Evolutionary conservation across 1,140 invertebrate genomes (phyloP), one percentile per base, ranked within the genome.

Genomic region (Drosophila pandora): DNA sequence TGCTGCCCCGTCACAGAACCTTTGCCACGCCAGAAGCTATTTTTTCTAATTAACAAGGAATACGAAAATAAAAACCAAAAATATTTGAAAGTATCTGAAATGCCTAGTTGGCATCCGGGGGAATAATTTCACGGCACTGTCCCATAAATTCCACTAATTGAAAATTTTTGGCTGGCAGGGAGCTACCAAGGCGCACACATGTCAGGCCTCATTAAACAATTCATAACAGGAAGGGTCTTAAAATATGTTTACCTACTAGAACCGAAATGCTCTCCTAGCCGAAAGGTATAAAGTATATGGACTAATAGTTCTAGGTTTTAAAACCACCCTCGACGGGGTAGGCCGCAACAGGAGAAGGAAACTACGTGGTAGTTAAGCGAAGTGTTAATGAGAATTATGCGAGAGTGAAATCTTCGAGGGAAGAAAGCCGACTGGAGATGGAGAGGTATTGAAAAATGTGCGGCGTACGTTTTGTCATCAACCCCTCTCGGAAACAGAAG

Each of bases 91-190:
- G 47, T 59, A 59, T 53, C 61, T 17, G 61, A 30, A 72, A 56
- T 45, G 60, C 45, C 39, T 50, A 53, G 53, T n/a, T 39, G 12
- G n/a, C n/a, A 34, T 17, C 48, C 52, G 32, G 8, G 10, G 32
- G 58, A 61, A 57, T 54, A 72, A 49, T 69, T 83, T 58, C 32
- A 52, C 68, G 57, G 56, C 22, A 47, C 30, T 50, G 28, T 61
- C 50, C 75, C 74, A 81, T 78, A 85, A 81, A 81, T 87, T 81
- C 45, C 49, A 78, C 77, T 85, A 85, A 85, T 85, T 85, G 78
- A 87, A 80, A 87, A 75, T 81, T 75, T 70, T 70, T 77, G 39
- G 53, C 12, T 65, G 55, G 63, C 72, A 84, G 69, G 54, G 56
- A 85, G 63, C 79, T 71, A 69, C 69, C 37, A 61, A 45, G 17